Evolutionary conservation across 2,888 invertebrate species (phyloP), one percentile per base, ranked within the genome.

Genomic region (Zhuqinia jingwanae): DNA sequence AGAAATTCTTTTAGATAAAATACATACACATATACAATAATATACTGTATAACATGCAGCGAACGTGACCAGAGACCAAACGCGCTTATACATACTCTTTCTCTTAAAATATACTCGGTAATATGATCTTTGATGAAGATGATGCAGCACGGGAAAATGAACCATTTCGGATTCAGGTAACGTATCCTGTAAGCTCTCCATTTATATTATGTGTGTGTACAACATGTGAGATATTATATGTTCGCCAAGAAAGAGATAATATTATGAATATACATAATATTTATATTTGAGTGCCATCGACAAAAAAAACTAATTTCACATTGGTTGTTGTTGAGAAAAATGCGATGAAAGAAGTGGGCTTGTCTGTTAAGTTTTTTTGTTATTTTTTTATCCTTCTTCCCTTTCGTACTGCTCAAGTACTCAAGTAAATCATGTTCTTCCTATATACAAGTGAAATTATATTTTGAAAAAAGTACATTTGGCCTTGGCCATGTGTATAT

Each of bases 121-220:
- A 75, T 76, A 36, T 58, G 76, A 76, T 76, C 56, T 76, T 76
- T 42, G 76, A 76, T 76, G 76, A 76, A 42, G 56, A 58, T 42
- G 76, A 58, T 56, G 56, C 27, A 75, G 36, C n/a, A 15, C 20
- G 42, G 27, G 22, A 83, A 83, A 83, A 75, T 83, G 60, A 83
- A 63, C 76, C 56, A 76, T 83, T 83, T 83, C 25, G 75, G 30
- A 83, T 83, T 83, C 83, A 76, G 83, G 58, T 27, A 42, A 53
- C 83, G 83, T 83, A 36, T 6, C 5, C 36, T 36, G n/a, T 8
- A 56, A 22, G 36, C 70, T 56, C 5, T 70, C 63, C 76, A 76
- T 76, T 76, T 76, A 25, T 30, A 76, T 22, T 5, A 27, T 30
- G 56, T 56, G 56, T 15, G 5, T 36, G 36, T 8, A 36, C 36